Conservation (phyloP, 2,888 invertebrate species). For the Metopia argyrocephala region DNA sequence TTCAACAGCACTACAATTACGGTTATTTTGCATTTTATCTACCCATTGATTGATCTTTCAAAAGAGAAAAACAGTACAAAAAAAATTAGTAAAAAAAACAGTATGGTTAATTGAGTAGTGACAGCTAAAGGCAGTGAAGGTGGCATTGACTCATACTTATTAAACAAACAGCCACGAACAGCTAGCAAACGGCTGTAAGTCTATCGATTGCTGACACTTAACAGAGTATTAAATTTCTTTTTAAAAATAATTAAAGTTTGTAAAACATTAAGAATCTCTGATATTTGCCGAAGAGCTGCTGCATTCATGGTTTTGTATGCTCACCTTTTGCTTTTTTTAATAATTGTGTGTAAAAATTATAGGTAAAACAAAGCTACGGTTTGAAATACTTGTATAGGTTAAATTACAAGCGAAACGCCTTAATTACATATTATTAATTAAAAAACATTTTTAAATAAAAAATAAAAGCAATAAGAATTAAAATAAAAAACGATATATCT, state of each 20-base stretch:
- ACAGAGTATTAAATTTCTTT: slow-evolving; percentile 16
- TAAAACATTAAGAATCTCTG: slow-evolving; percentile 27
- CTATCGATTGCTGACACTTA: not conserved
- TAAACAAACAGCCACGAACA: slow-evolving; percentile 16
- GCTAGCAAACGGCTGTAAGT: not conserved
- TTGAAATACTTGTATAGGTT: not conserved
- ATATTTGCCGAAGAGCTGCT: not conserved
- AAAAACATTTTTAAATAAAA: not conserved
- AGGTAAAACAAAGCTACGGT: slow-evolving; percentile 19
- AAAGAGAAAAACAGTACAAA: slow-evolving; percentile 3
- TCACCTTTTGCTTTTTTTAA: not conserved
- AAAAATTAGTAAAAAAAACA: not conserved
- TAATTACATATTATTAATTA: not conserved
- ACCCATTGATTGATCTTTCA: slow-evolving; percentile 30
- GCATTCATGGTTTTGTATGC: slow-evolving; percentile 10
- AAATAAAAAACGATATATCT: slow-evolving; percentile 47
- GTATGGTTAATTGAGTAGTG: slow-evolving; percentile 46
- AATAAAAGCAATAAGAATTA: not conserved
- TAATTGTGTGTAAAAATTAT: slow-evolving; percentile 39
- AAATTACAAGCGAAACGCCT: slow-evolving; percentile 30
- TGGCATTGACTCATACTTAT: slow-evolving; percentile 46
- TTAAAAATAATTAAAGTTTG: too few relatives aligned
- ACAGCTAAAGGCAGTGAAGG: slow-evolving; percentile 58
- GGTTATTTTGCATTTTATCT: slow-evolving; percentile 27
- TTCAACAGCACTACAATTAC: slow-evolving; percentile 33